phyloP scores from a whole-genome alignment of 2,797 vertebrate genomes.

The Diceros bicornis region DNA sequence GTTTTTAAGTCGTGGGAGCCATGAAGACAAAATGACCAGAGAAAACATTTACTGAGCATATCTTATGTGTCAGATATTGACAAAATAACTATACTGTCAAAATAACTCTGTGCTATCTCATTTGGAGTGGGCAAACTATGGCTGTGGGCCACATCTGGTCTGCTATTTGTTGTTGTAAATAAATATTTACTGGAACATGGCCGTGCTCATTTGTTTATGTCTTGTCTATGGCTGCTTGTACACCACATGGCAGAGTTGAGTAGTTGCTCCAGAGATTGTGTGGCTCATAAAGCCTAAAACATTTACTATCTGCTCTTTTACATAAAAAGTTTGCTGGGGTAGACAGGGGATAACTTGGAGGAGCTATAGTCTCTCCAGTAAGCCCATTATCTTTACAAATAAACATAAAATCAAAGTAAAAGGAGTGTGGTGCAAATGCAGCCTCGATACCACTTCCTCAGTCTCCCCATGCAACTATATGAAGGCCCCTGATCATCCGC shows the following conservation, averaged over 20 bases:
- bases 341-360: not conserved
- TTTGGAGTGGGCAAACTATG: not conserved
- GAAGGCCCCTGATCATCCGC: not conserved
- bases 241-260: not conserved
- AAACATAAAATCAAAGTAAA: not conserved
- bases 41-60: not conserved
- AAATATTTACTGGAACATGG: not conserved
- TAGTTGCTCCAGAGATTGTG: not conserved
- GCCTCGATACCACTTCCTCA: not conserved
- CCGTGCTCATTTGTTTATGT: not conserved
- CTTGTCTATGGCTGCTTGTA: not conserved
- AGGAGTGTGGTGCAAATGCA: not conserved
- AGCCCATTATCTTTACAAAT: not conserved
- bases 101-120: not conserved
- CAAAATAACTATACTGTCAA: not conserved
- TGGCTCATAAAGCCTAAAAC: not conserved
- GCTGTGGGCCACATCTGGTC: not conserved
- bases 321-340: not conserved
- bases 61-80: not conserved
- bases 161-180: not conserved
- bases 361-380: not conserved
- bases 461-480: not conserved
- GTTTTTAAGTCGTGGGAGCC: not conserved
- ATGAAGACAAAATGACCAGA: slow-evolving; percentile 34
- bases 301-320: not conserved